These are phyloP conservation scores for Andrena bicolor DNA, from an alignment of 2,888 invertebrate species.

Conservation along the genomic window DNA sequence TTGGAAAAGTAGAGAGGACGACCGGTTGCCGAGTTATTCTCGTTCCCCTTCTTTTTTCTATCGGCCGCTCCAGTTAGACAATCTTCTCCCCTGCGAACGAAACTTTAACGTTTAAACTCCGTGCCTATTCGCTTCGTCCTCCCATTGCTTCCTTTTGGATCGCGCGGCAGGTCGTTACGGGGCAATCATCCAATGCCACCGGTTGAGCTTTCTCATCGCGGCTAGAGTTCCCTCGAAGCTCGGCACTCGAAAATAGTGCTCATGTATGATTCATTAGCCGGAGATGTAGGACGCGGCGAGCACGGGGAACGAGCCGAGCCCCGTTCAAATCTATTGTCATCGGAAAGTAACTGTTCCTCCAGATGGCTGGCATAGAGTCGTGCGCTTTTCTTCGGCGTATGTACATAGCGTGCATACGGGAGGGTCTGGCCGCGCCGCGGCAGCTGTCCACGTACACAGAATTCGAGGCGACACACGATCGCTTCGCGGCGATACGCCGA, in stretches of 20 bases:
- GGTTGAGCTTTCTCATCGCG: not conserved
- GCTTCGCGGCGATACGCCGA: constrained; percentile 30
- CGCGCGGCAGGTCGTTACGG: too few relatives aligned
- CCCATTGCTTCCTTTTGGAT: not conserved
- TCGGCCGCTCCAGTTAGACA: constrained; percentile 64
- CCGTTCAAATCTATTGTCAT: constrained; percentile 46
- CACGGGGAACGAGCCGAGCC: constrained; percentile 2
- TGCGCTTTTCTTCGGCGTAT: constrained; percentile 16
- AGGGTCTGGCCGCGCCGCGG: not conserved
- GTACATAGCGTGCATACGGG: constrained; percentile 16
- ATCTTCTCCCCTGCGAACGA: constrained; percentile 7
- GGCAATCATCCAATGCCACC: too few relatives aligned
- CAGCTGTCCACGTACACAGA: constrained; percentile 28
- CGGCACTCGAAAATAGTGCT: constrained; percentile 19
- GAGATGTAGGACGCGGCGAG: constrained; percentile 11
- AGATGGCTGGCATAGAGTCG: constrained; percentile 17
- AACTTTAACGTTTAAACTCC: not conserved
- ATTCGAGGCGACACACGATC: constrained; percentile 52
- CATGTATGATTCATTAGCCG: constrained; percentile 36
- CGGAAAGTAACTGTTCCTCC: constrained; percentile 45
- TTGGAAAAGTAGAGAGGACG: constrained; percentile 61
- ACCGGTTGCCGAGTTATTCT: constrained; percentile 62
- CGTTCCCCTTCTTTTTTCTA: constrained; percentile 46
- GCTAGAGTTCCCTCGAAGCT: not conserved
- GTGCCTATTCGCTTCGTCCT: not conserved